Evolutionary conservation across 2,797 vertebrate species (phyloP), one percentile per base, ranked within the genome.

Genomic region (Knipowitschia caucasica): DNA sequence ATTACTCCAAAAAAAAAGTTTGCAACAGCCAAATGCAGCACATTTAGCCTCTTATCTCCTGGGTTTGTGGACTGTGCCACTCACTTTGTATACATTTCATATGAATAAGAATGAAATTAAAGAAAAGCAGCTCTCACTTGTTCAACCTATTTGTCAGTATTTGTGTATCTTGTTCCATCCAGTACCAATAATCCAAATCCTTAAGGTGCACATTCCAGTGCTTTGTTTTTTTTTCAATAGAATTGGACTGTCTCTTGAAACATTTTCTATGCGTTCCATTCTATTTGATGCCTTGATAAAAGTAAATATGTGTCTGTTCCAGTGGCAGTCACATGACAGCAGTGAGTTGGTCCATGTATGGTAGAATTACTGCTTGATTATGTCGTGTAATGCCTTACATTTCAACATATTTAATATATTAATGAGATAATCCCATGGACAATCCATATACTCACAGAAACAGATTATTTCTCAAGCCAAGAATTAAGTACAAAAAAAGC

Each of bases 241-340:
- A 62, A 64, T 62, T 74, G 78, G 84, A 77, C 84, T 80, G 83
- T 81, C 73, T 84, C 80, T 71, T 62, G 74, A 82, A 82, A 68
- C 68, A 56, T 61, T 88, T 86, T 84, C 77, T 80, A 75, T 75
- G 90, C 89, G 91, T 91, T 91, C 90, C 89, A 89, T 77, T 71
- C n/a, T n/a, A n/a, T n/a, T 64, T 81, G 82, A 86, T 87, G 87
- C 85, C 86, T 90, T 89, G 73, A 73, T 55, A 50, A 56, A 42
- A 56, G 29, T 62, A 39, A 12, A 60, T 72, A 62, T 45, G 67
- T 64, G 65, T 50, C 43, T 29, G 67, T 71, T 30, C 31, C 75
- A 26, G 18, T 39, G 40, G 27, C 15, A 12, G 34, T 42, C 5
- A 70, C 35, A 31, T 29, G 45, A 43, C 62, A 67, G 71, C 74